Evolutionary conservation across 1,140 invertebrate genomes (phyloP), one percentile per base, ranked within the genome.

Genomic region (Aphaenogaster ashmeadi): DNA sequence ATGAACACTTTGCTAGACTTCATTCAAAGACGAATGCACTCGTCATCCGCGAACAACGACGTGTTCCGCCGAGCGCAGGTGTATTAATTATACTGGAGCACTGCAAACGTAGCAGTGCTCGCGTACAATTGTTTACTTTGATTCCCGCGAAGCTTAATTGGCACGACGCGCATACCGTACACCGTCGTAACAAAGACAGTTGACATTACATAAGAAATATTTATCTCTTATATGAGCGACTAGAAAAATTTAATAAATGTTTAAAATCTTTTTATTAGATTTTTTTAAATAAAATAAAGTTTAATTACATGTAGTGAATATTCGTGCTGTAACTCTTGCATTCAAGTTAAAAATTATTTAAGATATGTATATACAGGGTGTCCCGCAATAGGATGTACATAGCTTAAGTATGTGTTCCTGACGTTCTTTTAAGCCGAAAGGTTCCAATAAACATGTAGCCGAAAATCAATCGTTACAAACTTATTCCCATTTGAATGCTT

Each of bases 71-170:
- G 50, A 56, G 64, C 66, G 66, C 79, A 71, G 79, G 50, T 81
- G 79, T 81, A 67, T 81, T 81, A 81, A 81, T 81, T 81, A 71
- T 54, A 64, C 79, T 15, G 52, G 64, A 81, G 66, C 38, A 50
- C 50, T 71, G 79, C 79, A 41, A 81, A 41, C 52, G n/a, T 44
- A 27, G 41, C 77, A 27, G n/a, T 38, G 15, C 52, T 56, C 47
- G 79, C 33, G 66, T 71, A 58, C 79, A 81, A 81, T 71, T 81
- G 79, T 81, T 81, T 81, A 81, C 79, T 71, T 81, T 81, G 79
- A 81, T 81, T 81, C 66, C 66, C 79, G 52, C 64, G 38, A 41
- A 81, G 64, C 66, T 81, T 81, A 81, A 81, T 81, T 81, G 66
- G 66, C 64, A 33, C 66, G 41, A 81, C 52, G 47, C 64, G 13